Base-by-base conservation (phyloP, 2,888 invertebrate species). In the Eulithis prunata region DNA sequence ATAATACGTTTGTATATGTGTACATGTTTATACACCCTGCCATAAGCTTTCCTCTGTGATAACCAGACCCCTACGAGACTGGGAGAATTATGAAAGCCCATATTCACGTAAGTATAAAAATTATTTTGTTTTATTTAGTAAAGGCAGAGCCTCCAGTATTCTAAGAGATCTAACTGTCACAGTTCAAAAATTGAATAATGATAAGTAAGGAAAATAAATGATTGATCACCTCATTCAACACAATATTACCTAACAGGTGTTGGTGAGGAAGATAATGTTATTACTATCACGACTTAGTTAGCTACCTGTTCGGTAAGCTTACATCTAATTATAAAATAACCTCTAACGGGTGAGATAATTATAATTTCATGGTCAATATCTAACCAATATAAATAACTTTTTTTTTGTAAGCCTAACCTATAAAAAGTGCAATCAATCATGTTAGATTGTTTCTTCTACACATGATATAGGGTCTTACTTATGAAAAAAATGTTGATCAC, bases 281-380 rank as follows among this genome's bases (percentile, higher is more conserved):
- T 21, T 10, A 21, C 21, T 21, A 45, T n/a, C 51, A 51, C 32
- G 32, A 32, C 11, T n/a, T 21, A 38, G 47, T 55, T 47, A 55
- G 38, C 14, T 61, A 55, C 55, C 54, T 54, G 47, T 46, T 47
- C 46, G 4, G 14, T 36, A 36, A 13, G 8, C 21, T 21, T 41
- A 41, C 6, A 12, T 21, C 38, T 61, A 47, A 54, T 47, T 47
- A 46, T 54, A 47, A 54, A 46, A 55, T 38, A 38, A 38, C 46
- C 46, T 55, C 47, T 38, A 47, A 41, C 14, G 11, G 32, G 14
- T 47, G 13, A 38, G 38, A 32, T 55, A 41, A 41, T 47, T 47
- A 41, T 55, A 61, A 55, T 47, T 41, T 41, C 61, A 61, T 28
- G 61, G 61, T 13, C 55, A 61, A 70, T 43, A 21, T 21, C 21